Evolutionary conservation across 2,113 vertebrate species (phyloP).

Genomic region (Heliornis fulica): DNA sequence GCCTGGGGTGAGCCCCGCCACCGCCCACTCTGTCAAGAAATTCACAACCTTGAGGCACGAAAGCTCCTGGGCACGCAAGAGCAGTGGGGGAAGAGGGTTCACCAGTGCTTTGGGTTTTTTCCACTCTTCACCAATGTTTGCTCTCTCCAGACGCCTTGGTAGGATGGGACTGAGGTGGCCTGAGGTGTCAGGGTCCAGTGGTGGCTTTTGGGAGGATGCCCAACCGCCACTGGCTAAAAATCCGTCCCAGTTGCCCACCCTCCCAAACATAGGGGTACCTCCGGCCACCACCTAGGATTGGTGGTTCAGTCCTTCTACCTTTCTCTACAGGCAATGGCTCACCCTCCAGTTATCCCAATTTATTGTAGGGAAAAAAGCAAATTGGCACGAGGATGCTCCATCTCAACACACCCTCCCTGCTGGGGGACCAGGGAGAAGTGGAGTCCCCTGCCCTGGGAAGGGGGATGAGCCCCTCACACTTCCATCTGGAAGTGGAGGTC

Average conservation of each 20-base stretch:
- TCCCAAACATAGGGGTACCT: neutral
- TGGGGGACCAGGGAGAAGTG: accelerated
- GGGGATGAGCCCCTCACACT: neutral
- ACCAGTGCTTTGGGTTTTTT: neutral
- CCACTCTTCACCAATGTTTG: accelerated
- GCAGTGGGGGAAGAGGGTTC: accelerated
- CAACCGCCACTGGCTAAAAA: neutral
- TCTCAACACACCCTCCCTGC: neutral
- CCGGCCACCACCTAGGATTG: neutral
- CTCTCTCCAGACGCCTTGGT: neutral
- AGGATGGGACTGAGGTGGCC: neutral
- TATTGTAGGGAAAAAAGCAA: neutral
- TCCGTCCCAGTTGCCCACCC: accelerated
- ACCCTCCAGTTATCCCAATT: neutral
- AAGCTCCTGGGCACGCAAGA: accelerated
- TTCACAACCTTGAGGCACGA: accelerated
- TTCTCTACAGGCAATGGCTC: neutral
- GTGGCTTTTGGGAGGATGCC: neutral
- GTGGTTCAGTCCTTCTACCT: neutral
- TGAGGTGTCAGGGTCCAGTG: accelerated
- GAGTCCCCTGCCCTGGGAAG: neutral
- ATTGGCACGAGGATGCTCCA: neutral
- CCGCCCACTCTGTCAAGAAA: neutral
- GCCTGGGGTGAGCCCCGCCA: neutral
- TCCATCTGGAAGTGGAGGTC: conserved; percentile 61